Evolutionary conservation across 2,113 vertebrate species (phyloP).

Genomic region (Rhodinocichla rosea): DNA sequence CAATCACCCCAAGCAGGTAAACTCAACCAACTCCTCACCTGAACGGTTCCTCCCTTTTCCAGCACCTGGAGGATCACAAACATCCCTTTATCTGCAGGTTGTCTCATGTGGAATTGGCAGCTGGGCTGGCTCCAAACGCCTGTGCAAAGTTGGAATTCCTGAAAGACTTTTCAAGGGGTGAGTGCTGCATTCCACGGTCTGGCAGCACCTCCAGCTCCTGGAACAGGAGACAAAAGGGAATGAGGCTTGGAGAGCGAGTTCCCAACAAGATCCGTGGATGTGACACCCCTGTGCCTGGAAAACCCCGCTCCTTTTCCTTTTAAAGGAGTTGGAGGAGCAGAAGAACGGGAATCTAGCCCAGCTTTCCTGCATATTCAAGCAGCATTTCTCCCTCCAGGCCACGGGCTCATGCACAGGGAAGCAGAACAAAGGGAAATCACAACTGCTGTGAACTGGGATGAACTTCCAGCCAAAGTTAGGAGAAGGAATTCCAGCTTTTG

Average conservation of each 20-base stretch:
- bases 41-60: background rate
- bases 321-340: background rate
- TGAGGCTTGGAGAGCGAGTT: slow-evolving; percentile 29
- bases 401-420: background rate
- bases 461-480: background rate
- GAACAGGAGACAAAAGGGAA: slow-evolving; percentile 38
- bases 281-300: slow-evolving; percentile 11
- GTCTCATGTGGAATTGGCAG: slow-evolving; percentile 59
- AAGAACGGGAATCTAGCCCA: slow-evolving; percentile 5
- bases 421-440: slow-evolving; percentile 47
- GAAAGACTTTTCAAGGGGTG: slow-evolving; percentile 23
- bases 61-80: slow-evolving; percentile 17
- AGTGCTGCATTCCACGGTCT: slow-evolving; percentile 23
- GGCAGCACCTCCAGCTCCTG: slow-evolving; percentile 11
- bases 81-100: slow-evolving; percentile 1
- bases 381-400: slow-evolving; percentile 28
- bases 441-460: slow-evolving; percentile 38
- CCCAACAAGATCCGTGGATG: background rate
- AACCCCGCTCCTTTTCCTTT: slow-evolving; percentile 25
- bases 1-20: background rate
- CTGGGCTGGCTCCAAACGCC: background rate
- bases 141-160: background rate
- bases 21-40: slow-evolving; percentile 15
- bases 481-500: background rate
- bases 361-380: slow-evolving; percentile 18